Percentiles rank a stretch among this genome's conserved stretches.
phyloP scores from a whole-genome alignment of 2,888 invertebrate species.

The Erebia palarica region DNA sequence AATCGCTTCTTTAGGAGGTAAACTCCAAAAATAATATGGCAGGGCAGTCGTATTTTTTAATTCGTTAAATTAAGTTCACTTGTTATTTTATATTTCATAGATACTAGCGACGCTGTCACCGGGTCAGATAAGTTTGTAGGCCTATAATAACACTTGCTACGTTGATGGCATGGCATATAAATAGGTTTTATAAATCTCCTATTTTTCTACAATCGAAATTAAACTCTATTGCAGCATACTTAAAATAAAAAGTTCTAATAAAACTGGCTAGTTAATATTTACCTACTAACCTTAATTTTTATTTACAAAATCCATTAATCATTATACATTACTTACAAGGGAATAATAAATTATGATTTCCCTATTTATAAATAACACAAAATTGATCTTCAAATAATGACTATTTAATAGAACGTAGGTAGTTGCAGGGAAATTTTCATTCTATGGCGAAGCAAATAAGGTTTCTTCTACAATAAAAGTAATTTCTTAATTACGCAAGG shows the following conservation, averaged over 20 bases:
- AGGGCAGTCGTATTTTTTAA: too few relatives aligned
- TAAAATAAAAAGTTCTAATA: not conserved
- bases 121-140: too few relatives aligned
- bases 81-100: too few relatives aligned
- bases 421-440: not conserved
- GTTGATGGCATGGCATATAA: too few relatives aligned
- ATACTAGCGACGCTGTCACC: too few relatives aligned
- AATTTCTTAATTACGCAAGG: not conserved
- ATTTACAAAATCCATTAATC: slow-evolving; percentile 8
- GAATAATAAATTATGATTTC: slow-evolving; percentile 16
- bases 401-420: not conserved
- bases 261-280: not conserved
- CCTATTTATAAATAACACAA: slow-evolving; percentile 14
- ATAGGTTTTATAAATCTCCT: too few relatives aligned
- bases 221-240: not conserved
- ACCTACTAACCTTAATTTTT: not conserved
- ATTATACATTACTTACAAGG: slow-evolving; percentile 1
- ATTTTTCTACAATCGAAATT: not conserved
- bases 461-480: not conserved
- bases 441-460: not conserved
- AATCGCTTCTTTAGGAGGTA: too few relatives aligned
- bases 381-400: slow-evolving; percentile 3
- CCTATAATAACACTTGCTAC: too few relatives aligned
- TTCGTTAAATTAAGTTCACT: too few relatives aligned
- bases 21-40: too few relatives aligned